Base-by-base conservation (phyloP, 2,888 invertebrate genomes). In the Metellina segmentata region DNA sequence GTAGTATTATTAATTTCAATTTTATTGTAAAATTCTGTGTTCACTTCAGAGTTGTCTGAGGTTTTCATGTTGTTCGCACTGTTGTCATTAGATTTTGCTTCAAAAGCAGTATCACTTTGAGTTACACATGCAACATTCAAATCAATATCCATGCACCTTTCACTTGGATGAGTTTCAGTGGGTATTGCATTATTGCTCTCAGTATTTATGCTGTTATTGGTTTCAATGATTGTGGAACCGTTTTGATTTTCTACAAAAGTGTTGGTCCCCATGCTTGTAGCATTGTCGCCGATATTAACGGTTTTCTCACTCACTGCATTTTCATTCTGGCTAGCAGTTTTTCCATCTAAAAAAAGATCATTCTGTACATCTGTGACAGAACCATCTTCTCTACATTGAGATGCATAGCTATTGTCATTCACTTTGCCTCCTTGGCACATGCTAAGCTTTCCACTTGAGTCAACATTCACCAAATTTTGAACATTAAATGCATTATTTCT, bases 271-370 rank as follows among this genome's bases (percentile, higher is more conserved):
- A 61, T 16, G 16, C 61, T 11, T 1, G 9, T 1, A 9, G 61
- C 16, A 61, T 61, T 61, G 16, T 61, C 11, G 61, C 6, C 9
- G 9, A 61, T 16, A 61, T 7, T 75, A 85, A 61, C n/a, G 2
- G 13, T 85, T 75, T 85, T 85, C 74, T 53, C 53, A 85, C 85
- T 85, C 85, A 79, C 71, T 87, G 87, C 78, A 87, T 69, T 81
- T 20, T 83, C 49, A 48, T 78, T 81, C 52, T 19, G 82, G 82
- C 74, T 81, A 20, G 71, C 78, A 85, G 78, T 90, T 85, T 78
- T 83, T 85, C 79, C 83, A 90, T 71, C 89, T 90, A 90, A 90
- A 90, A 90, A 90, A 90, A 79, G 85, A 90, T 90, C 78, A 34
- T 81, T 87, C 79, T 85, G 71, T 16, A 85, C 53, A 19, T 53